Base-by-base conservation (phyloP, 2,888 invertebrate species). In the Allolobophora icterica region DNA sequence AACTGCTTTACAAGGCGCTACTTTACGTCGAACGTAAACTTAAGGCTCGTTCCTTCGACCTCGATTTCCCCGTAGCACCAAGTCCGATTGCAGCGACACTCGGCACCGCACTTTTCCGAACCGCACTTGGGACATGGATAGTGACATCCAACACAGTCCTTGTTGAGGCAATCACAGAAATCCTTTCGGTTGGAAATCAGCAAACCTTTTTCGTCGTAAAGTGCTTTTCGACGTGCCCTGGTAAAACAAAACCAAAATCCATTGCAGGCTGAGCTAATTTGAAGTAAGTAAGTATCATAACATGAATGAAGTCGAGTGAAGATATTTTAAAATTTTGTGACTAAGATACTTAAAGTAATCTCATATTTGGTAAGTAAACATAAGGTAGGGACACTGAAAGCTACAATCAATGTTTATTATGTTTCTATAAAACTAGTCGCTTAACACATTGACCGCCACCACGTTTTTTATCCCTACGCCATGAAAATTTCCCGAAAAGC, bases 91-190 rank as follows among this genome's bases (percentile, higher is more conserved):
- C 94, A 93, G 35, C 95, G 93, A 91, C 95, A 95, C 89, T 95
- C 95, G 13, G 93, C 93, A 35, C 95, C 95, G 94, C 95, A 95
- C 92, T 95, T 95, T 87, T 93, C 93, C 11, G 95, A 95, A 84
- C 92, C 93, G 93, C 95, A 95, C 91, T 97, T 94, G 8, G 94
- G 93, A 95, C 94, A 96, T 95, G 94, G 95, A 93, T 97, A 97
- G 95, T 98, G 98, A 94, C 98, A 98, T 0, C 98, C 98, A 0
- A 96, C 96, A 94, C 98, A 98, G 24, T 96, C 96, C 84, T 96
- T 96, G 93, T 97, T 97, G 92, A 98, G 96, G 94, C 98, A 98
- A 95, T 98, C 98, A 93, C 98, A 98, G 24, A 97, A 94, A 95
- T 98, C 97, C 93, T 96, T 95, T 2, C 97, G 97, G 91, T 93